Evolutionary conservation across 1,140 invertebrate species (phyloP).

Genomic region (Leptopilina boulardi): DNA sequence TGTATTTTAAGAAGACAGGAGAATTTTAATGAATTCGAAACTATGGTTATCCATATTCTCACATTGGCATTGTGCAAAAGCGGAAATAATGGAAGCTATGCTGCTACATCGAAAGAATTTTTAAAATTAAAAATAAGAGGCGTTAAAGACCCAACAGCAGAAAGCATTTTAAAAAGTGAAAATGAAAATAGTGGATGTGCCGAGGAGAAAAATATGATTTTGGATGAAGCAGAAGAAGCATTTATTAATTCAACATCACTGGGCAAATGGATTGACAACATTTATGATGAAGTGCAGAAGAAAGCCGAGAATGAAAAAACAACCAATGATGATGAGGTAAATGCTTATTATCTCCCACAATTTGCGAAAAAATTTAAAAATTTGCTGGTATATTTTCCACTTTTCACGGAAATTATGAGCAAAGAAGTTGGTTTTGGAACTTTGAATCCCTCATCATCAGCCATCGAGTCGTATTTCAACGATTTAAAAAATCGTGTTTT

Average conservation of each 20-base stretch:
- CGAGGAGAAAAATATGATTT: too few species aligned
- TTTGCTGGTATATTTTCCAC: constrained; percentile 13
- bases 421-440: constrained; percentile 6
- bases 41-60: not conserved
- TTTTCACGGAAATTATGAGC: constrained; percentile 26
- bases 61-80: not conserved
- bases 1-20: not conserved
- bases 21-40: not conserved
- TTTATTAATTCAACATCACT: too few species aligned
- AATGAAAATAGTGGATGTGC: too few species aligned
- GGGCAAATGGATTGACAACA: too few species aligned
- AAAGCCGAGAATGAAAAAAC: too few species aligned
- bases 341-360: too few species aligned
- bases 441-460: constrained; percentile 26
- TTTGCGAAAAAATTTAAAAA: not conserved
- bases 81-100: not conserved
- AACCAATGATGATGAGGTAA: too few species aligned
- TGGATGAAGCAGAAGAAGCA: too few species aligned
- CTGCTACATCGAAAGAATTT: not conserved
- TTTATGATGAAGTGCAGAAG: too few species aligned
- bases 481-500: constrained; percentile 36
- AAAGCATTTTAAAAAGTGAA: too few species aligned
- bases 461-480: constrained; percentile 35
- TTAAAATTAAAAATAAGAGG: not conserved
- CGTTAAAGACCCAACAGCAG: too few species aligned